Conservation (phyloP, 2,888 invertebrate genomes). For the Acrobasis suavella region DNA sequence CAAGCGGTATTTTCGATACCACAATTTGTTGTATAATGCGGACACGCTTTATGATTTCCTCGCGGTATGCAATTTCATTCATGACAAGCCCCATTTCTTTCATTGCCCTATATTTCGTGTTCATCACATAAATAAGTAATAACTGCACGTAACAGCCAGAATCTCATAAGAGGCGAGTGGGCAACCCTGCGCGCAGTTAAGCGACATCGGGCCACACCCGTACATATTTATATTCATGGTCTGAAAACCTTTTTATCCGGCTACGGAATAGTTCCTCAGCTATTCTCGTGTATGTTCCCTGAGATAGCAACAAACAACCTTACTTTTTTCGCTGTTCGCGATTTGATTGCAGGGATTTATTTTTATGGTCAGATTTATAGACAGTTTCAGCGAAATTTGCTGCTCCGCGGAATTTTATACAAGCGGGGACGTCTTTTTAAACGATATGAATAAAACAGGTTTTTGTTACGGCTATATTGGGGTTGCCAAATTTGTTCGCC, state of each 20-base stretch:
- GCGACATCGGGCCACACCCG: conserved; percentile 51
- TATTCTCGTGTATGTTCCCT: conserved; percentile 67
- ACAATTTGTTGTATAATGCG: not conserved
- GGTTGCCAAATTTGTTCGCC: conserved; percentile 18
- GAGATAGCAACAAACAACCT: conserved; percentile 75
- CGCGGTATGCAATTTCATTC: conserved; percentile 11
- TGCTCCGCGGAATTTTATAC: conserved; percentile 57
- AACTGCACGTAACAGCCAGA: conserved; percentile 22
- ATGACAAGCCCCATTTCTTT: conserved; percentile 13
- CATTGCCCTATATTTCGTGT: conserved; percentile 12
- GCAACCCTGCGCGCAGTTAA: conserved; percentile 51
- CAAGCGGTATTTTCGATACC: too few species aligned
- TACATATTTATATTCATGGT: conserved; percentile 73
- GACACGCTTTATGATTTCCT: not conserved
- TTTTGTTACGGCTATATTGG: conserved; percentile 30
- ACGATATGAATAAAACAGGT: conserved; percentile 47
- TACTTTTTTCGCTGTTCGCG: conserved; percentile 73
- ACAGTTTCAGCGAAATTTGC: conserved; percentile 68
- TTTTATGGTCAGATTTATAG: conserved; percentile 80
- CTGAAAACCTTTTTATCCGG: conserved; percentile 66
- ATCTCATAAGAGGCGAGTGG: conserved; percentile 26
- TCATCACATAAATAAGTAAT: conserved; percentile 23
- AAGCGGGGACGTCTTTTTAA: conserved; percentile 52
- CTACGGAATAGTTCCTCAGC: conserved; percentile 66
- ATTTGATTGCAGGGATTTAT: conserved; percentile 80